Evolutionary conservation across 2,888 invertebrate genomes (phyloP), one percentile per base, ranked within the genome.

Genomic region (Rhyacophila evoluta): DNA sequence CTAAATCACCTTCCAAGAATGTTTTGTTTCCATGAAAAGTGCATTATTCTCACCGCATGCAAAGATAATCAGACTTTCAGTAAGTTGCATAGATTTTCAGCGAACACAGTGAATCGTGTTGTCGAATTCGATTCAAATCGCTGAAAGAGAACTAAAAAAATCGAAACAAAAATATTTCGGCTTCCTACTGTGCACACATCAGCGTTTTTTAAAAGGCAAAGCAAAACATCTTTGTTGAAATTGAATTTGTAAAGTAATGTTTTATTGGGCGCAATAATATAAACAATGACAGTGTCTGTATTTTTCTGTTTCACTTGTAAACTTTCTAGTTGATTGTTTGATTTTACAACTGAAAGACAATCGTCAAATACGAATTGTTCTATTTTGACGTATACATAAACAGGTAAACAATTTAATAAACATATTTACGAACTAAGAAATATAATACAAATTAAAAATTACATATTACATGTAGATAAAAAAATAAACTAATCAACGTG

Each of bases 181-280:
- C 19, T 55, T 55, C 55, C 55, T 25, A 68, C 68, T 75, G 75
- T 72, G 78, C 74, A 36, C 70, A 74, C 71, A 75, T 78, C 71
- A 67, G 71, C 55, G 78, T 75, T 78, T 70, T 73, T 67, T 69
- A 74, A 70, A 78, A 74, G 33, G 36, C 78, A 68, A 69, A 74
- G 68, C 25, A 27, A 71, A 41, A 74, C 70, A 41, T 10, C 75
- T 74, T 78, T 75, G 78, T 74, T 25, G 5, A 41, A 39, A 38
- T 41, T 27, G 25, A 6, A 25, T 25, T 15, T 12, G 11, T 11
- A 80, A 78, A 78, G 75, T 39, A 27, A 28, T 15, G 33, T 80
- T 55, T 80, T 80, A 80, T 78, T 72, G 33, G 75, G 75, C 72
- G 80, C 80, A 80, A 80, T 80, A 80, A 80, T 80, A 80, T 80